phyloP scores from a whole-genome alignment of 2,113 vertebrate species.

The Syngnathus typhle region DNA sequence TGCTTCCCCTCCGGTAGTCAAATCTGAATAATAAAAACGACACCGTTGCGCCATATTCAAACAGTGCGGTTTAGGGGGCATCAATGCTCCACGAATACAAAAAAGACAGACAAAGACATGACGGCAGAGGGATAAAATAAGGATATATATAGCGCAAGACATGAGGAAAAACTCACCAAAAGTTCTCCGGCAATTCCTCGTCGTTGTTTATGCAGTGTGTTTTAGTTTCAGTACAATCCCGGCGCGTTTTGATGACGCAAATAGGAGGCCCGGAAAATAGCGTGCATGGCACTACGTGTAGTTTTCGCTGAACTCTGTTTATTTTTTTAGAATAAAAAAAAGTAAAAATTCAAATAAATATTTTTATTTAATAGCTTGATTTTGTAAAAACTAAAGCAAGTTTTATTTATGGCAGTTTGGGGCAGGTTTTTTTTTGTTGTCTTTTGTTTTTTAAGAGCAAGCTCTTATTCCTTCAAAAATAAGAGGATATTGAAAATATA shows the following conservation, averaged over 20 bases:
- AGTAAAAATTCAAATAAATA: too few species aligned
- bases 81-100: neutral
- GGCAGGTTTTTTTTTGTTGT: too few species aligned
- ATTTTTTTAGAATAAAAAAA: conserved; percentile 21
- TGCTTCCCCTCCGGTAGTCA: conserved; percentile 50
- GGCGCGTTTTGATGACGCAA: conserved; percentile 48
- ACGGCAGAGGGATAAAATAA: neutral
- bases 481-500: neutral
- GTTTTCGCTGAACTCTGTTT: conserved; percentile 11
- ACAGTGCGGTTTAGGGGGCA: conserved; percentile 46
- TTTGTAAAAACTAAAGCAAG: neutral
- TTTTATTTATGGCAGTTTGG: too few species aligned
- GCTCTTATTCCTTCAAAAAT: neutral
- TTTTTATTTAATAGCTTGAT: too few species aligned
- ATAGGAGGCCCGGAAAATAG: too few species aligned
- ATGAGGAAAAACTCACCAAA: conserved; percentile 22
- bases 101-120: neutral
- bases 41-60: conserved; percentile 56
- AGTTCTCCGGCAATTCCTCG: neutral
- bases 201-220: neutral
- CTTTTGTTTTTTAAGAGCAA: neutral
- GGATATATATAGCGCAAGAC: neutral
- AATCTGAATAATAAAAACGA: conserved; percentile 55
- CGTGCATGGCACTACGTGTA: too few species aligned
- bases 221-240: neutral